Evolutionary conservation across 2,888 invertebrate genomes (phyloP), one percentile per base, ranked within the genome.

Genomic region (Bombylius discolor): DNA sequence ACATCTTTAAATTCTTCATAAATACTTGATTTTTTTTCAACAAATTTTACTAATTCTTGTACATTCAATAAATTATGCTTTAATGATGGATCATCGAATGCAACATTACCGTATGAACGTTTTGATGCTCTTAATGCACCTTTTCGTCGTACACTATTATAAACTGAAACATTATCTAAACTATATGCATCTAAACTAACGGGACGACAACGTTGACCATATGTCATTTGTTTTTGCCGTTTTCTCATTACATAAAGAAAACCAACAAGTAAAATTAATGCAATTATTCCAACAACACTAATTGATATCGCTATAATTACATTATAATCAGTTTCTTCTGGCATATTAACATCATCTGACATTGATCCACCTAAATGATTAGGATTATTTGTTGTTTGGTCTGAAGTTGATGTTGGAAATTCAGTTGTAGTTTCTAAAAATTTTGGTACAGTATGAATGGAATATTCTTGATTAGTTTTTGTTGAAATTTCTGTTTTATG

Each of bases 161-260:
- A 81, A 6, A 89, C 87, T 7, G 92, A 91, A 34, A 91, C 87
- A 69, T 89, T 92, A 75, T 92, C 93, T 70, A 93, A 77, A 65
- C 90, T 91, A 74, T 92, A 93, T 12, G 90, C 89, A 67, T 93
- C 92, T 64, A 92, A 73, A 31, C 89, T 88, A 1, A 92, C 91
- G 0, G 92, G 92, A 1, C 88, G 87, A 67, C 92, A 93, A 55
- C 91, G 81, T 73, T 91, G 89, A 0, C 89, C 89, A 67, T 90
- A 90, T 62, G 83, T 84, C 63, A 87, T 83, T 14, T 87, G 83
- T 60, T 87, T 84, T 58, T 90, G 87, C 7, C 91, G 81, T 63
- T 89, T 87, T 53, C 88, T 81, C 73, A 91, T 87, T 47, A 92
- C 79, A 63, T 89, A 77, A 83, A 91, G 74, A 6, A 79, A 79